phyloP scores from a whole-genome alignment of 2,113 vertebrate genomes.

The Otocyon megalotis region DNA sequence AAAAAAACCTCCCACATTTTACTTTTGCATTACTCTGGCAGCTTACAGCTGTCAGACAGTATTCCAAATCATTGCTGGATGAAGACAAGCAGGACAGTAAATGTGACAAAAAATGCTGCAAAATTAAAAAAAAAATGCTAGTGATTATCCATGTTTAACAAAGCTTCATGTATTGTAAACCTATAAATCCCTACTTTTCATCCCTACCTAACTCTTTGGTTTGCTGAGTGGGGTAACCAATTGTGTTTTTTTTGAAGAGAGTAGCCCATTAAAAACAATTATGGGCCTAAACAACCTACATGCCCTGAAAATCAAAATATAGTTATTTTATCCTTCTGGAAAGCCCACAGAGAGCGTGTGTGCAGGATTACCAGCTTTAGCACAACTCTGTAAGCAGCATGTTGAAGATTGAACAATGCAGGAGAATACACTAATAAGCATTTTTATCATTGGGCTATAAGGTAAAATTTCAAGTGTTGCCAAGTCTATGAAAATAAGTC shows the following conservation, averaged over 20 bases:
- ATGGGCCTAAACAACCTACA: conserved; percentile 48
- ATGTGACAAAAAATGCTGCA: neutral
- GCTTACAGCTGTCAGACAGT: neutral
- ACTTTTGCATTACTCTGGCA: conserved; percentile 24
- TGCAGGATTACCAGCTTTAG: conserved; percentile 49
- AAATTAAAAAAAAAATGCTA: conserved; percentile 18
- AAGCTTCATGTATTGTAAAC: conserved; percentile 53
- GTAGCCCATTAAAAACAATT: conserved; percentile 63
- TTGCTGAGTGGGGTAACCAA: conserved; percentile 58
- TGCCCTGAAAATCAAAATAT: conserved; percentile 54
- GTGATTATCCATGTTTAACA: conserved; percentile 41
- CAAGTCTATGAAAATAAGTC: neutral
- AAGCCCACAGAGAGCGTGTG: conserved; percentile 47
- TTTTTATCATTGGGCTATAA: conserved; percentile 20
- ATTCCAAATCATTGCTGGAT: neutral
- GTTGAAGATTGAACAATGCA: conserved; percentile 48
- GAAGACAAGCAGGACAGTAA: neutral
- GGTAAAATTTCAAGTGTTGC: neutral
- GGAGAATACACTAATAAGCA: conserved; percentile 29
- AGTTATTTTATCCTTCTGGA: conserved; percentile 30
- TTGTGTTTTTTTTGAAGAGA: conserved; percentile 66
- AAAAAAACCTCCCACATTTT: neutral
- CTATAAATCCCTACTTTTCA: conserved; percentile 52
- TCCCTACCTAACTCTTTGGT: conserved; percentile 8
- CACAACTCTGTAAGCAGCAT: conserved; percentile 37